Conservation (phyloP, 2,113 vertebrate genomes). For the Cochlearius cochlearius region DNA sequence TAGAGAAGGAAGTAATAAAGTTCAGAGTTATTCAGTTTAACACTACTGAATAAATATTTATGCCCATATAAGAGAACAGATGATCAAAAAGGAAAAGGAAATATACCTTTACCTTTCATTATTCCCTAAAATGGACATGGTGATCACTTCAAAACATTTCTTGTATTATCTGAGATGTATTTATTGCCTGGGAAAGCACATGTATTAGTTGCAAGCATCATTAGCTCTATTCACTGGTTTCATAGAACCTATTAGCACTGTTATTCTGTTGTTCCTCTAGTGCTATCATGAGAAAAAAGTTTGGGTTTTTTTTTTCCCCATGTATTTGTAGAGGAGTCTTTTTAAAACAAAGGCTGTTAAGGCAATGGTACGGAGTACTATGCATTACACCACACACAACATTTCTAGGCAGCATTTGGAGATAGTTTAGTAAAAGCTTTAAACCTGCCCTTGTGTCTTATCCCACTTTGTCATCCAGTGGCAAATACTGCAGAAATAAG, state of each 20-base stretch:
- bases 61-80: background rate
- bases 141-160: background rate
- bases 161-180: background rate
- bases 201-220: background rate
- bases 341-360: background rate
- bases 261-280: background rate
- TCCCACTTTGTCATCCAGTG: background rate
- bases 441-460: background rate
- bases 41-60: background rate
- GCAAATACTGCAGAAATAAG: background rate
- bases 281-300: background rate
- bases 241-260: background rate
- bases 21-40: background rate
- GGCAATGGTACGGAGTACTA: background rate
- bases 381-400: fast-evolving
- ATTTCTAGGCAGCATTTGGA: background rate
- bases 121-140: background rate
- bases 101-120: background rate
- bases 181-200: background rate
- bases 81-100: background rate
- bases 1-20: background rate
- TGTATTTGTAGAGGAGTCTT: background rate
- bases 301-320: background rate
- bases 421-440: background rate
- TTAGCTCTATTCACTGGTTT: background rate